These are phyloP conservation scores for Elephantulus edwardii DNA, from an alignment of 2,113 vertebrate species.

Conservation along the genomic window DNA sequence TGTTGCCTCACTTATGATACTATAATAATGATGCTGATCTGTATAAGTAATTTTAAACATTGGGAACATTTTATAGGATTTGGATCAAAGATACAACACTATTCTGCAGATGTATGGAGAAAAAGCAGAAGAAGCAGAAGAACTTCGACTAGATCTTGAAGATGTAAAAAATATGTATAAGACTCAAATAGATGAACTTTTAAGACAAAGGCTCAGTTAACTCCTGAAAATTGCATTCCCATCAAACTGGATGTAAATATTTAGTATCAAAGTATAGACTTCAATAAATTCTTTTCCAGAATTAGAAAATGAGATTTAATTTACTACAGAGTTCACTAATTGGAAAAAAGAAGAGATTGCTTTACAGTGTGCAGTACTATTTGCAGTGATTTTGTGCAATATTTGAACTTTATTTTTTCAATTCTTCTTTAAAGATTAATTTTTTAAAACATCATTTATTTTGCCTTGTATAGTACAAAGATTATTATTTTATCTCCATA, in stretches of 20 bases:
- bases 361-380: conserved; percentile 79
- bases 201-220: conserved; percentile 88
- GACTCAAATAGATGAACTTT: conserved; percentile 96
- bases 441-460: conserved; percentile 70
- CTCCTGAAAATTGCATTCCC: conserved; percentile 56
- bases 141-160: conserved; percentile 95
- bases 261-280: conserved; percentile 79
- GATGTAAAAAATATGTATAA: conserved; percentile 99
- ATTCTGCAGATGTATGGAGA: conserved; percentile 99
- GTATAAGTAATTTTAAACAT: conserved; percentile 21
- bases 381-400: conserved; percentile 86
- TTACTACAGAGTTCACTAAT: conserved; percentile 79
- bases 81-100: conserved; percentile 98
- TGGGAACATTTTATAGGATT: conserved; percentile 87
- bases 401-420: conserved; percentile 82
- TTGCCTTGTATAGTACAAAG: conserved; percentile 58
- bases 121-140: conserved; percentile 98
- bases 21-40: conserved; percentile 11
- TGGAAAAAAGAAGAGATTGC: conserved; percentile 62
- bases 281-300: conserved; percentile 79
- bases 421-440: conserved; percentile 75
- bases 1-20: conserved; percentile 20
- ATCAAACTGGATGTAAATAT: conserved; percentile 78
- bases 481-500: conserved; percentile 51
- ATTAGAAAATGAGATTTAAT: conserved; percentile 83